Conservation (phyloP, 2,113 vertebrate species). For the Lepidothrix coronata region DNA sequence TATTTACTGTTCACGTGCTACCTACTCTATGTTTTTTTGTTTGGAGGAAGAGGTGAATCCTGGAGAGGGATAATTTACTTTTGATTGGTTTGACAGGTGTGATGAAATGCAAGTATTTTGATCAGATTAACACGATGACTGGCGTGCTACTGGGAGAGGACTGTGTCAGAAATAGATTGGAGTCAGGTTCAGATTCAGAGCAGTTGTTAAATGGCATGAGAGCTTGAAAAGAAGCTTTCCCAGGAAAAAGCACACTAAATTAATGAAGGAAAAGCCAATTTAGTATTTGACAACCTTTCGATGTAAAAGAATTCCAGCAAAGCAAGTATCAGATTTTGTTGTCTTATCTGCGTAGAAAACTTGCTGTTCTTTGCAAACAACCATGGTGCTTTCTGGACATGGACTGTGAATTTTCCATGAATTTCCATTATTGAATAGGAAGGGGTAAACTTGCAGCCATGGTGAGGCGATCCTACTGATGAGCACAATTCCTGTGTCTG, state of each 20-base stretch:
- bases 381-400: not conserved
- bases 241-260: not conserved
- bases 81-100: constrained; percentile 46
- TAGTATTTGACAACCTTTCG: not conserved
- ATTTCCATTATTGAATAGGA: not conserved
- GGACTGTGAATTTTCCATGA: not conserved
- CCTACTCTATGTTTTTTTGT: not conserved
- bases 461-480: not conserved
- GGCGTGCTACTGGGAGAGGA: not conserved
- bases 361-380: not conserved
- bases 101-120: constrained; percentile 63
- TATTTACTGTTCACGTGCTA: not conserved
- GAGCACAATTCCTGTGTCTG: not conserved
- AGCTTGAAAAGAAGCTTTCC: not conserved
- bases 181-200: constrained; percentile 13
- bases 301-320: not conserved
- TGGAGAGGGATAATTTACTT: constrained; percentile 33
- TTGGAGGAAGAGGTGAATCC: not conserved
- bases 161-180: constrained; percentile 9
- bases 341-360: not conserved
- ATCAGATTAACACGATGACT: constrained; percentile 36
- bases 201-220: not conserved
- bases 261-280: not conserved
- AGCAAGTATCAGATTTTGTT: not conserved
- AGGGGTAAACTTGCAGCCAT: not conserved